These are phyloP conservation scores for Phytoseiulus persimilis DNA, from an alignment of 2,888 invertebrate genomes.

Conservation along the genomic window DNA sequence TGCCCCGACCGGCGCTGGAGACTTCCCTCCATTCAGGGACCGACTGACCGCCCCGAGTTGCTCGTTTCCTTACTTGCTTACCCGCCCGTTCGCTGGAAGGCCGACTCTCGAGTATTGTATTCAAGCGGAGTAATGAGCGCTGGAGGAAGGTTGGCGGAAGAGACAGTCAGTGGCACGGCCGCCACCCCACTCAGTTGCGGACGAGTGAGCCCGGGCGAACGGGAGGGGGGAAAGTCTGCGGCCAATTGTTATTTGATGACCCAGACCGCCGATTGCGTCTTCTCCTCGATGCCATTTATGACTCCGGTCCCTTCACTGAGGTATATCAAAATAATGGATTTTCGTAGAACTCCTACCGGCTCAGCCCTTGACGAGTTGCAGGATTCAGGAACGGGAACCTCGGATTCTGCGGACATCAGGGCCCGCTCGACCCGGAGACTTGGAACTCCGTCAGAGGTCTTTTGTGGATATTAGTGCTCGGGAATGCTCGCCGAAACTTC, in stretches of 20 bases:
- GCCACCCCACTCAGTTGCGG: not conserved
- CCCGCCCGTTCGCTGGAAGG: not conserved
- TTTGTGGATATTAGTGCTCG: too few relatives aligned
- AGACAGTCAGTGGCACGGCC: not conserved
- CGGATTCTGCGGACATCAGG: too few relatives aligned
- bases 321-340: not conserved
- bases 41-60: not conserved
- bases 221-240: not conserved
- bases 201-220: not conserved
- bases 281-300: not conserved
- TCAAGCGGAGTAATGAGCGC: not conserved
- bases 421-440: too few relatives aligned
- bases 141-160: not conserved
- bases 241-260: conserved; percentile 38
- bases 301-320: not conserved
- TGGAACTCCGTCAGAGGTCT: too few relatives aligned
- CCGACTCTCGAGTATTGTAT: not conserved
- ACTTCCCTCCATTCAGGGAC: not conserved
- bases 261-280: not conserved
- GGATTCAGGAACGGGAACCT: too few relatives aligned
- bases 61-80: not conserved
- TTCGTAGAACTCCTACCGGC: too few relatives aligned
- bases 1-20: not conserved
- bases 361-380: too few relatives aligned
- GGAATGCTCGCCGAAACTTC: too few relatives aligned